Percentiles rank a stretch among this genome's conserved stretches.
These are phyloP conservation scores for Eira barbara DNA, from an alignment of 2,113 vertebrate genomes.

Conservation along the genomic window DNA sequence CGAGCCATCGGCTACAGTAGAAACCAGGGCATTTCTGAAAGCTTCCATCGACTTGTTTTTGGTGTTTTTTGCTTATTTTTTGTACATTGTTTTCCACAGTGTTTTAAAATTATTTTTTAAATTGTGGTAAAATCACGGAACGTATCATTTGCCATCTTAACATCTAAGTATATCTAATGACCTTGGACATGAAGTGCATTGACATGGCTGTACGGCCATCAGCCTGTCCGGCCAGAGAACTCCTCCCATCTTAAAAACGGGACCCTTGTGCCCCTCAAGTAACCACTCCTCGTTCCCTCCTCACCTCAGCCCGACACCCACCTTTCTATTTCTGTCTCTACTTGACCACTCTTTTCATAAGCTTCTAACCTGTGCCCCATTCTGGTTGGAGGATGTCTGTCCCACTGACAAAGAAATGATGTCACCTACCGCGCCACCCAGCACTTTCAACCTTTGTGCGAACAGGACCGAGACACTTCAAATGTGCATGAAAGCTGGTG, in stretches of 20 bases:
- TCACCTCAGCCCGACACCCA: background rate
- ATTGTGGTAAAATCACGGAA: background rate
- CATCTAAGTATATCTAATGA: background rate
- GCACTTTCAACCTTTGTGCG: background rate
- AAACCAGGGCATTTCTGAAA: background rate
- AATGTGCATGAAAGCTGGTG: background rate
- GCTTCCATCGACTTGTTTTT: background rate
- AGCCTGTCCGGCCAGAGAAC: background rate
- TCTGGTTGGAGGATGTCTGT: background rate
- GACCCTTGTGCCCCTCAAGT: background rate
- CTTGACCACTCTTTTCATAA: background rate
- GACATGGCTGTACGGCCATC: background rate
- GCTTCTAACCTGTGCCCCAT: background rate
- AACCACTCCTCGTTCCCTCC: fast-evolving
- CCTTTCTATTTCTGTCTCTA: background rate
- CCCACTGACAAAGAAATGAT: fast-evolving
- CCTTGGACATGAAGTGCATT: no score
- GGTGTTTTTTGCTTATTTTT: background rate
- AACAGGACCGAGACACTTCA: background rate
- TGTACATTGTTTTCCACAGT: background rate
- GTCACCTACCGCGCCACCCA: fast-evolving
- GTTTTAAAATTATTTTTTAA: background rate
- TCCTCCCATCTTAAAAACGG: background rate
- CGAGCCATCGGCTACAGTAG: background rate
- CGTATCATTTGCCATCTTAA: background rate